These are phyloP conservation scores for Drosophila mayri DNA, from an alignment of 1,140 invertebrate species.

Conservation along the genomic window DNA sequence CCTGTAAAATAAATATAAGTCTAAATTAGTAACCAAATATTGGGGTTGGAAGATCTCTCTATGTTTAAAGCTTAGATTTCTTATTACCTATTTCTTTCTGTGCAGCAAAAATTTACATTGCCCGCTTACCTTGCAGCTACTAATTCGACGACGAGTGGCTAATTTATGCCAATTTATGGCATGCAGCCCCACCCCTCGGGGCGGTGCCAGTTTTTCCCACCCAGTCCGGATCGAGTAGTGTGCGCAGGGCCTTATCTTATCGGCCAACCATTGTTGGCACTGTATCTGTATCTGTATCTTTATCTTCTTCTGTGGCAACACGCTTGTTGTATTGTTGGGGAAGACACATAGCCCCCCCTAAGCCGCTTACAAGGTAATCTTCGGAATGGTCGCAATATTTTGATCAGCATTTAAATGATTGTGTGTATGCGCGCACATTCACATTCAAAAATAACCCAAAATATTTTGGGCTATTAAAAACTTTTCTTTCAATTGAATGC, in stretches of 20 bases:
- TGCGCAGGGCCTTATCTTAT: constrained; percentile 39
- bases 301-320: constrained; percentile 26
- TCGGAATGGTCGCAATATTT: constrained; percentile 71
- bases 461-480: constrained; percentile 71
- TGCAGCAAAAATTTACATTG: constrained; percentile 46
- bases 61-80: not conserved
- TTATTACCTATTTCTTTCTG: constrained; percentile 3
- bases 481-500: constrained; percentile 72
- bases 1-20: no score
- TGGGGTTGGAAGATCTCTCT: no score
- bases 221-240: constrained; percentile 9
- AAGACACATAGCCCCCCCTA: constrained; percentile 27
- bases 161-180: constrained; percentile 79
- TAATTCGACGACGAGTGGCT: constrained; percentile 53
- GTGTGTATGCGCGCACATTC: not conserved
- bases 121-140: constrained; percentile 65
- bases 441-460: constrained; percentile 54
- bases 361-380: constrained; percentile 68
- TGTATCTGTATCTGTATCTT: constrained; percentile 12
- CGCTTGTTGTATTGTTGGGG: constrained; percentile 11
- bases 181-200: constrained; percentile 54
- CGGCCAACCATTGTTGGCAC: constrained; percentile 33
- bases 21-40: no score
- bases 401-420: constrained; percentile 61
- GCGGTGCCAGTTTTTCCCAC: constrained; percentile 38